Conservation (phyloP, 2,888 invertebrate species). For the Acholoe squamosa region DNA sequence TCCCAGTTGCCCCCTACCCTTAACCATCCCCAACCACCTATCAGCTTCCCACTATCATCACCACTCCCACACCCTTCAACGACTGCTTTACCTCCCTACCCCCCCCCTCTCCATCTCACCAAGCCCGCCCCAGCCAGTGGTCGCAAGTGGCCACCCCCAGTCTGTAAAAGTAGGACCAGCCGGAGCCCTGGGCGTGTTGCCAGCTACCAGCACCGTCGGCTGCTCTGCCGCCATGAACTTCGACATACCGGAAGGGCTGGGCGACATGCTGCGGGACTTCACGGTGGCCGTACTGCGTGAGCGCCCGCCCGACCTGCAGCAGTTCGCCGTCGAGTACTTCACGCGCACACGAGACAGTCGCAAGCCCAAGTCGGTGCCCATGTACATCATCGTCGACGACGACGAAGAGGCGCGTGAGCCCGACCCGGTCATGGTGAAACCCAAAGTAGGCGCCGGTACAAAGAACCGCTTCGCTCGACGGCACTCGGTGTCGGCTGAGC, state of each 20-base stretch:
- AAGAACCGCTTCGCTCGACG: slow-evolving; percentile 80
- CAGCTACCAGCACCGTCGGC: slow-evolving; percentile 3
- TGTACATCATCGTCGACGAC: slow-evolving; percentile 83
- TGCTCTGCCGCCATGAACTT: slow-evolving; percentile 75
- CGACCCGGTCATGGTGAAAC: slow-evolving; percentile 79
- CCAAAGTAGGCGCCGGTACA: slow-evolving; percentile 71
- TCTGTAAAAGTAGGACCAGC: background rate
- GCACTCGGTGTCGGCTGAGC: slow-evolving; percentile 82
- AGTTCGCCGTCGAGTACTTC: slow-evolving; percentile 83
- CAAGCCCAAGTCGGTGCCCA: slow-evolving; percentile 71
- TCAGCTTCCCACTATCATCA: no score
- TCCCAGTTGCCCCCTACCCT: no score
- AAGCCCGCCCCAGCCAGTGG: background rate
- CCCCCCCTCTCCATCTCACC: slow-evolving; percentile 19
- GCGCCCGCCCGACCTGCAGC: slow-evolving; percentile 80
- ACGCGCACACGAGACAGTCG: slow-evolving; percentile 78
- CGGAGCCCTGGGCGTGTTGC: background rate
- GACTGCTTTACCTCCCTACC: no score
- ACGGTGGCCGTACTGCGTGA: slow-evolving; percentile 82
- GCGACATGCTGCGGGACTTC: slow-evolving; percentile 82
- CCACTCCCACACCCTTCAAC: no score
- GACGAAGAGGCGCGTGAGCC: slow-evolving; percentile 82
- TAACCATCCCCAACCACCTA: no score
- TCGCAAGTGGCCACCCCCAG: background rate
- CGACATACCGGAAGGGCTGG: slow-evolving; percentile 82